Evolutionary conservation across 2,113 vertebrate species (phyloP), one percentile per base, ranked within the genome.

Genomic region (Pelodiscus sinensis): DNA sequence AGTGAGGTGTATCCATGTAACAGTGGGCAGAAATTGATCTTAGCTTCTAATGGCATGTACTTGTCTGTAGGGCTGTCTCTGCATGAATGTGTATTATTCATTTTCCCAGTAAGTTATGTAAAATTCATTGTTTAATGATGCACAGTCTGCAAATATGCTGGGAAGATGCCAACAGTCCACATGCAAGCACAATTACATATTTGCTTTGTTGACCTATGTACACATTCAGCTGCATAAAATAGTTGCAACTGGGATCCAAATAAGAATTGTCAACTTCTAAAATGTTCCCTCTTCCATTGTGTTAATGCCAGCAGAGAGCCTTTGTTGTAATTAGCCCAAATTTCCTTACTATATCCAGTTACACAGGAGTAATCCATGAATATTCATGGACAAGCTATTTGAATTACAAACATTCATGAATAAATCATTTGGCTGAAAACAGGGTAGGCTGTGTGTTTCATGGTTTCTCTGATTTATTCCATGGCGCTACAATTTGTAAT

Each of bases 391-490:
- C 88, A 95, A 97, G 93, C 94, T 92, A 96, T 95, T 92, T 97
- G 95, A 96, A 96, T 96, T 96, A 96, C 0, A 89, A 96, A 95
- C 89, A 89, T 89, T 97, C 94, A 97, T 97, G 97, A 97, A 97
- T 97, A 97, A 97, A 97, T 97, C 90, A 97, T 97, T 95, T 90
- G 90, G 50, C 87, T 95, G 94, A 93, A 95, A 97, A 96, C 93
- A 93, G 90, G 71, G 86, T 95, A 97, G 97, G 96, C 91, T 96
- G 94, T 94, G 94, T 94, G 82, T 96, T 95, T 96, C 95, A 91
- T 92, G 91, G 94, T 85, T 96, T 84, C 81, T 90, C 88, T 97
- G 96, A 97, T 97, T 97, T 95, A 96, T 95, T 96, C 92, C 82
- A 91, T 94, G 88, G 94, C 90, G 91, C 54, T 94, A 92, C 95